Percentiles rank a stretch among this genome's conserved stretches.
phyloP scores from a whole-genome alignment of 2,113 vertebrate genomes.

The Gila orcuttii region DNA sequence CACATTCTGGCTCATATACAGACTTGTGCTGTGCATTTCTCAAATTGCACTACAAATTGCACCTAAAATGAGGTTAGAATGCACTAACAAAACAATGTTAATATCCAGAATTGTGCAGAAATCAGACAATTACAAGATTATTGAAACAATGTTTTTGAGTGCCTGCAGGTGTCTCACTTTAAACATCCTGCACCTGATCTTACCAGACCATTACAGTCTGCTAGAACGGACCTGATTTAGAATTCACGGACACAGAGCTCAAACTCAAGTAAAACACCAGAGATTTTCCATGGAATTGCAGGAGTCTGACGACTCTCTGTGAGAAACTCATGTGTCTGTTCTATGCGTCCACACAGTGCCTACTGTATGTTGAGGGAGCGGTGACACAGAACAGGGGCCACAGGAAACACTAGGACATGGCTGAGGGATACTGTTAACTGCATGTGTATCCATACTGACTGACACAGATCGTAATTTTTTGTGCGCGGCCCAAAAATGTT shows the following conservation, averaged over 20 bases:
- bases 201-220: constrained; percentile 22
- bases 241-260: constrained; percentile 28
- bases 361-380: constrained; percentile 16
- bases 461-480: background rate
- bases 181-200: constrained; percentile 38
- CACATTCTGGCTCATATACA: constrained; percentile 21
- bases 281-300: constrained; percentile 35
- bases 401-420: constrained; percentile 14
- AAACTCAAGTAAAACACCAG: constrained; percentile 23
- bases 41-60: constrained; percentile 11
- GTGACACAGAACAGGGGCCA: constrained; percentile 23
- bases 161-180: constrained; percentile 41
- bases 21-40: constrained; percentile 3
- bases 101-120: background rate
- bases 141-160: constrained; percentile 23
- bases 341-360: constrained; percentile 19
- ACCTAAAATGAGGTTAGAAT: constrained; percentile 23
- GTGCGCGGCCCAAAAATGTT: background rate
- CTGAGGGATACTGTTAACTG: background rate
- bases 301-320: constrained; percentile 10
- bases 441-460: constrained; percentile 14
- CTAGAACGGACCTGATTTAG: constrained; percentile 41
- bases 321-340: constrained; percentile 50
- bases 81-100: constrained; percentile 1
- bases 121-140: constrained; percentile 1